Evolutionary conservation across 35 echinoderm and acorn worm genomes (phyloP).

Genomic region (Lytechinus variegatus): DNA sequence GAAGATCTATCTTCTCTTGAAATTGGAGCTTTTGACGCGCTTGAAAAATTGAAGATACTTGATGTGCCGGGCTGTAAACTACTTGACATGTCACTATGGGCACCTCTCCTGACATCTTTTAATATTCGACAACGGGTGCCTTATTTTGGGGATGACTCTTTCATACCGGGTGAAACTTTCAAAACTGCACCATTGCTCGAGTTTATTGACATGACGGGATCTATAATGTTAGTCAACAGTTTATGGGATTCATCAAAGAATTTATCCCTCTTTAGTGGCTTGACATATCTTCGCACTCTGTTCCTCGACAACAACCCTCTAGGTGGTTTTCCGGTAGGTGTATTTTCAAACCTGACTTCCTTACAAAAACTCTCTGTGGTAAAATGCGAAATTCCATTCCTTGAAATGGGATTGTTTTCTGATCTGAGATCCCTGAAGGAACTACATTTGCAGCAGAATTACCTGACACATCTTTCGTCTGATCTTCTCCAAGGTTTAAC

Average conservation of each 20-base stretch:
- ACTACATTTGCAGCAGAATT: not conserved
- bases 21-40: not conserved
- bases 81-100: not conserved
- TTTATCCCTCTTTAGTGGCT: not conserved
- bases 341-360: not conserved
- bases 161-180: not conserved
- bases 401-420: not conserved
- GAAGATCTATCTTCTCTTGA: not conserved
- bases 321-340: not conserved
- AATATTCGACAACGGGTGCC: not conserved
- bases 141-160: not conserved
- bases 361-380: not conserved
- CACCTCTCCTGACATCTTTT: not conserved
- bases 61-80: not conserved
- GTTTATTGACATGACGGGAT: not conserved
- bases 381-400: not conserved
- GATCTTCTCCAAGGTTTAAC: not conserved
- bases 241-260: not conserved
- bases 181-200: not conserved
- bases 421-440: not conserved
- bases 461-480: not conserved
- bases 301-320: not conserved
- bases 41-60: not conserved
- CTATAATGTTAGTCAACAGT: not conserved
- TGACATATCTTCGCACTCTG: not conserved